Conservation (phyloP, 2,113 vertebrate species). For the Pygoscelis adeliae region DNA sequence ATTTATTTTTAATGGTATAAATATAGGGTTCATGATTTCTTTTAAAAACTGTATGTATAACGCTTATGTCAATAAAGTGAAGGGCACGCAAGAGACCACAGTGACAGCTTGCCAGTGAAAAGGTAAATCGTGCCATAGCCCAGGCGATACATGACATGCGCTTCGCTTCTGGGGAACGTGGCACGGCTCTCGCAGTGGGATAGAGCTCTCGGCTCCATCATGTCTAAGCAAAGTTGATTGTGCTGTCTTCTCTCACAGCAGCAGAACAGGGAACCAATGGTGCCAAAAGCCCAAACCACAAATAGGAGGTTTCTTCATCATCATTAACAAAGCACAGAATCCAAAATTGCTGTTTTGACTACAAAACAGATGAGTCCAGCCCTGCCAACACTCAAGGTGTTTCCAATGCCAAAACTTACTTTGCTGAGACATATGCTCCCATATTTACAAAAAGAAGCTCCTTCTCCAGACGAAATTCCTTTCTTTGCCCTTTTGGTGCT, state of each 20-base stretch:
- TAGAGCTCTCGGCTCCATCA: not conserved
- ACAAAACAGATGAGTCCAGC: slow-evolving; percentile 12
- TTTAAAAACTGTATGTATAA: fast-evolving
- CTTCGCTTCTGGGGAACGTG: not conserved
- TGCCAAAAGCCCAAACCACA: not conserved
- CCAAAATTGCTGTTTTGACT: slow-evolving; percentile 35
- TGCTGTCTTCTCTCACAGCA: not conserved
- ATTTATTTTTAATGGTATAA: not conserved
- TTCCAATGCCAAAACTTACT: slow-evolving; percentile 40
- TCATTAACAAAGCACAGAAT: slow-evolving; percentile 22
- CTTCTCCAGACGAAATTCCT: not conserved
- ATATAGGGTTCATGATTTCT: fast-evolving
- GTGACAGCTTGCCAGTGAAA: fast-evolving
- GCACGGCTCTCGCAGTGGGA: fast-evolving
- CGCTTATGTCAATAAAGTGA: not conserved
- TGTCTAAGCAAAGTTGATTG: not conserved
- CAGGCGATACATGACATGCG: fast-evolving
- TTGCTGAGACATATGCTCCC: slow-evolving; percentile 24
- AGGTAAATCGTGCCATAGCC: fast-evolving
- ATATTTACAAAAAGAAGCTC: not conserved
- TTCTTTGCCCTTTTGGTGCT: not conserved
- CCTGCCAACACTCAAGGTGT: slow-evolving; percentile 33
- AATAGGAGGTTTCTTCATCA: not conserved
- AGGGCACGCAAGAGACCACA: not conserved
- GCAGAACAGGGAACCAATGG: fast-evolving